phyloP scores from a whole-genome alignment of 2,888 invertebrate species.

The Gortyna flavago region DNA sequence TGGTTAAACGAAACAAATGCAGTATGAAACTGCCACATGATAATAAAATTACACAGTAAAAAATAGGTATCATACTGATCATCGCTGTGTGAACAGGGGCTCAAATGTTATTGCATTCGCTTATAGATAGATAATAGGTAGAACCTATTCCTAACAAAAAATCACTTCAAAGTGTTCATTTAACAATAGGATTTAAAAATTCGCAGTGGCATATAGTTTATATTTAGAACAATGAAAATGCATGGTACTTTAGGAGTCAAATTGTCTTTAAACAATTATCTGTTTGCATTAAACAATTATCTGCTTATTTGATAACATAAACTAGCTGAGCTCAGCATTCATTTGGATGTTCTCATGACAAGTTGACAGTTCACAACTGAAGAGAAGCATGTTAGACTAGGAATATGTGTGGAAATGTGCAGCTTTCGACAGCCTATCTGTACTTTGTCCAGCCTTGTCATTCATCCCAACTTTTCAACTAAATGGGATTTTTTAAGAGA shows the following conservation, averaged over 20 bases:
- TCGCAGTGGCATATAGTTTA: conserved; percentile 18
- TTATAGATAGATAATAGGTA: no score
- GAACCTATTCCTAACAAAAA: neutral
- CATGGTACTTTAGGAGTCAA: neutral
- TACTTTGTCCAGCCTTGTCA: neutral
- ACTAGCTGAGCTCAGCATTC: conserved; percentile 6
- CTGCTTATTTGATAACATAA: neutral
- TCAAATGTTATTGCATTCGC: neutral
- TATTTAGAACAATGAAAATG: neutral
- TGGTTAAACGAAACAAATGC: neutral
- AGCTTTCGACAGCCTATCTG: no score
- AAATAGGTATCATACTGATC: neutral
- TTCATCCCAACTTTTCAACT: neutral
- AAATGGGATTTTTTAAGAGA: neutral
- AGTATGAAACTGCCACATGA: neutral
- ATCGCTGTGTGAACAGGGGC: neutral
- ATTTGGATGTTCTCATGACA: neutral
- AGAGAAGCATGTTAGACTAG: neutral
- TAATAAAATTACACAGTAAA: neutral
- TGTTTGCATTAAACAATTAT: neutral
- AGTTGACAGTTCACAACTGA: neutral
- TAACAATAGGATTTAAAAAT: neutral
- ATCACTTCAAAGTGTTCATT: neutral
- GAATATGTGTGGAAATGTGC: neutral
- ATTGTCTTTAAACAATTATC: neutral